Evolutionary conservation across 2,888 invertebrate genomes (phyloP).

Genomic region (Chorisops tibialis): DNA sequence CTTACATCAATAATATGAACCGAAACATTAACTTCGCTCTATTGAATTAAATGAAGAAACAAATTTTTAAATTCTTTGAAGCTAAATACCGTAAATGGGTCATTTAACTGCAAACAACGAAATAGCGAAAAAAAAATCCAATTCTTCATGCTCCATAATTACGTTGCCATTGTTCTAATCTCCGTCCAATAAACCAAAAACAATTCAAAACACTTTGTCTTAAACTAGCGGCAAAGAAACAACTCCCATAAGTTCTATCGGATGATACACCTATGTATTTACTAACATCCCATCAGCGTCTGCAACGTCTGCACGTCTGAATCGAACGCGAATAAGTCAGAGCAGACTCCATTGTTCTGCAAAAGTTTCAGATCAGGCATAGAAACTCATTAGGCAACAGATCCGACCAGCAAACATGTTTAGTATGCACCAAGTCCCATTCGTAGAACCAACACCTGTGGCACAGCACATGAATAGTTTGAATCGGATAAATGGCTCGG

Average conservation of each 20-base stretch:
- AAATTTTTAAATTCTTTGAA: too few relatives aligned
- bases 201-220: background rate
- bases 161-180: conserved; percentile 15
- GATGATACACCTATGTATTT: too few relatives aligned
- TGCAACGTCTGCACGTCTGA: too few relatives aligned
- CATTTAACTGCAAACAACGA: conserved; percentile 19
- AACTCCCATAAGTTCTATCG: too few relatives aligned
- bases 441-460: conserved; percentile 1
- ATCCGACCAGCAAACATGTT: background rate
- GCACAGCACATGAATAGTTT: too few relatives aligned
- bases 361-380: background rate
- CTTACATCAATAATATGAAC: too few relatives aligned
- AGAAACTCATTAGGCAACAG: conserved; percentile 12
- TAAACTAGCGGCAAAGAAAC: background rate
- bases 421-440: conserved; percentile 5
- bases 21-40: too few relatives aligned
- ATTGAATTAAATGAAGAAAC: too few relatives aligned
- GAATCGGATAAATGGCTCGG: background rate
- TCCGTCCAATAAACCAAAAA: conserved; percentile 15
- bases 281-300: too few relatives aligned
- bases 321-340: too few relatives aligned
- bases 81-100: conserved; percentile 19
- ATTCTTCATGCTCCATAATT: conserved; percentile 14
- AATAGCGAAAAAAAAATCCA: background rate
- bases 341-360: conserved; percentile 1